Base-by-base conservation (phyloP, 2,797 vertebrate species). In the Pampus argenteus region DNA sequence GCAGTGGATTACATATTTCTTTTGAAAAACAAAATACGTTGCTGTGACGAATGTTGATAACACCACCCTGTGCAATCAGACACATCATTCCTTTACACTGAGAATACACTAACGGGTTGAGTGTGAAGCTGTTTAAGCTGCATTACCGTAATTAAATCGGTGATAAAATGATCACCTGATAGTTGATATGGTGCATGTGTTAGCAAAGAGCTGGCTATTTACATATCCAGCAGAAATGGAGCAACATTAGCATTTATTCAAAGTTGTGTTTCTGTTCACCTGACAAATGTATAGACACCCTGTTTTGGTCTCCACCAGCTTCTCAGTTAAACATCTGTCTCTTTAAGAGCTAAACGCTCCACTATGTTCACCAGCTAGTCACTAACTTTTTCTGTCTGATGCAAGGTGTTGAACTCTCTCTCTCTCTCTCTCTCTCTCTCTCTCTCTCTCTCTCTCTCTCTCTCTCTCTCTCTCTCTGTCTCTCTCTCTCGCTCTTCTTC, bases 301-400 rank as follows among this genome's bases (percentile, higher is more conserved):
- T 11, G 28, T 22, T 71, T 62, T 61, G 20, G 15, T 52, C 11
- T 54, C 17, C 40, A 62, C 20, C 28, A 54, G 10, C 56, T 60
- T 10, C 17, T n/a, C 5, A 25, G 6, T 20, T 15, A 70, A 54
- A 25, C 22, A 58, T 40, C 18, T 42, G 45, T 5, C 1, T 40
- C 38, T 40, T 40, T 3, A 44, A 2, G 6, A 18, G 17, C 6
- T 44, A 18, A 44, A 44, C 17, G 38, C 14, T 40, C 38, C 38
- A 17, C 38, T 40, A 17, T 17, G 1, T 14, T 40, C 38, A 40
- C 38, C 11, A 38, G 36, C 11, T 14, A 13, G 10, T 38, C 11
- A 5, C 13, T 38, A 38, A 38, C 36, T 38, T 38, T 40, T 36
- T 36, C 34, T 36, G 34, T 13, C 34, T 36, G 34, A 11, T 36